Evolutionary conservation across 2,113 vertebrate genomes (phyloP).

Genomic region (Petroica traversi): DNA sequence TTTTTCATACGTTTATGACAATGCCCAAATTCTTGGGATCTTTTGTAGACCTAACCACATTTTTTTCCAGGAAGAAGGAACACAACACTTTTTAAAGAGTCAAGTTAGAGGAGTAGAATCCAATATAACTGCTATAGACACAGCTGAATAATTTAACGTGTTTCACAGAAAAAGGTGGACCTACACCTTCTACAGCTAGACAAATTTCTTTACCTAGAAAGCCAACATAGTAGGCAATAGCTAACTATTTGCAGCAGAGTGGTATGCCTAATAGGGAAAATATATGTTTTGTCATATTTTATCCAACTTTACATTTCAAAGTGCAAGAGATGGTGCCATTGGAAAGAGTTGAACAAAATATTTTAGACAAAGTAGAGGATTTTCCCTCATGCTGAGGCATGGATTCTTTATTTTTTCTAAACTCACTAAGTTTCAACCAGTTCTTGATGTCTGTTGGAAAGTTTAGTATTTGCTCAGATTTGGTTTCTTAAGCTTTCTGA

Average conservation of each 20-base stretch:
- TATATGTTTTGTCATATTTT: background rate
- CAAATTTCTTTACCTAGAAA: background rate
- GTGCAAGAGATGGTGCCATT: background rate
- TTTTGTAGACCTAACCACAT: slow-evolving; percentile 28
- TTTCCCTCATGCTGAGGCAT: background rate
- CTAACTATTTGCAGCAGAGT: background rate
- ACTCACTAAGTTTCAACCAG: background rate
- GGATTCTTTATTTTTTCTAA: background rate
- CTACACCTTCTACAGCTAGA: background rate
- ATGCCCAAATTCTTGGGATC: slow-evolving; percentile 40
- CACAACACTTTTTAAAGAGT: slow-evolving; percentile 9
- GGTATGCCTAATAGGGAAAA: background rate
- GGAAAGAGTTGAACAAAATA: background rate
- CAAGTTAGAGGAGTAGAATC: background rate
- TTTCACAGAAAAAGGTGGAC: background rate
- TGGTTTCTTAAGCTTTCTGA: background rate
- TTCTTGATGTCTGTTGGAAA: background rate
- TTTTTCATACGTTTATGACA: slow-evolving; percentile 41
- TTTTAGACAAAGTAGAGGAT: background rate
- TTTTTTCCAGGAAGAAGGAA: slow-evolving; percentile 4
- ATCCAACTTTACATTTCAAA: background rate
- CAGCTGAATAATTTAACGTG: background rate
- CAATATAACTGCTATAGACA: background rate
- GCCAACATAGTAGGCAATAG: background rate
- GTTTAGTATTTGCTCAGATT: background rate